Evolutionary conservation across 1,140 invertebrate genomes (phyloP).

Genomic region (Venturia canescens): DNA sequence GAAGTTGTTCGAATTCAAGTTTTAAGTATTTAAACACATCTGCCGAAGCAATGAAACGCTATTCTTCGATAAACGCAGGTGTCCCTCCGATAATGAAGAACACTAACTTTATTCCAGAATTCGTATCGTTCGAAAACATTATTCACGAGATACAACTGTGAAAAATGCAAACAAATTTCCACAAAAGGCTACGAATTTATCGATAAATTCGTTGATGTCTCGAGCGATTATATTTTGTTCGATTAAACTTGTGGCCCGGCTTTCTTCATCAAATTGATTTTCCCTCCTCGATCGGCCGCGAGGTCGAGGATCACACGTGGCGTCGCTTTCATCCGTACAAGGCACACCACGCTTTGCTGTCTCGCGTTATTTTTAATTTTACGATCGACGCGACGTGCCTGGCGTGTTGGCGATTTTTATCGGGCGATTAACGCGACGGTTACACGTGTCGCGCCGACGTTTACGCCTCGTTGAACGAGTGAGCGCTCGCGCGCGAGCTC

Average conservation of each 20-base stretch:
- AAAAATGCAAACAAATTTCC: too few species aligned
- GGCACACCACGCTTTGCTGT: conserved; percentile 16
- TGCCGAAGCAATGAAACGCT: too few species aligned
- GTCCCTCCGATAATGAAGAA: too few species aligned
- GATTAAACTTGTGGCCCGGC: background rate
- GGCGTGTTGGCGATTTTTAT: conserved; percentile 77
- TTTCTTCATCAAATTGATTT: background rate
- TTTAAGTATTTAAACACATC: too few species aligned
- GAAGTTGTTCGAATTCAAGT: too few species aligned
- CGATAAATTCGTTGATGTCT: background rate
- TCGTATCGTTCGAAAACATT: too few species aligned
- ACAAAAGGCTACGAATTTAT: too few species aligned
- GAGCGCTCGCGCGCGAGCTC: conserved; percentile 48
- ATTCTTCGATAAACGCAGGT: too few species aligned
- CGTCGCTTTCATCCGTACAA: background rate
- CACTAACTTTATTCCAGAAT: too few species aligned
- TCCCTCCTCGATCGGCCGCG: background rate
- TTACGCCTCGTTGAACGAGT: conserved; percentile 63
- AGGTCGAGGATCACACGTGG: background rate
- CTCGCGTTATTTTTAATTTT: conserved; percentile 56
- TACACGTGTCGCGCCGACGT: conserved; percentile 73
- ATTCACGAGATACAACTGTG: too few species aligned
- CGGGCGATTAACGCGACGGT: conserved; percentile 76
- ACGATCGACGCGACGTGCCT: conserved; percentile 64
- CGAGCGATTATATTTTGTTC: background rate